Conservation (phyloP, 2,113 vertebrate genomes). For the Rhegmatorhina hoffmannsi region DNA sequence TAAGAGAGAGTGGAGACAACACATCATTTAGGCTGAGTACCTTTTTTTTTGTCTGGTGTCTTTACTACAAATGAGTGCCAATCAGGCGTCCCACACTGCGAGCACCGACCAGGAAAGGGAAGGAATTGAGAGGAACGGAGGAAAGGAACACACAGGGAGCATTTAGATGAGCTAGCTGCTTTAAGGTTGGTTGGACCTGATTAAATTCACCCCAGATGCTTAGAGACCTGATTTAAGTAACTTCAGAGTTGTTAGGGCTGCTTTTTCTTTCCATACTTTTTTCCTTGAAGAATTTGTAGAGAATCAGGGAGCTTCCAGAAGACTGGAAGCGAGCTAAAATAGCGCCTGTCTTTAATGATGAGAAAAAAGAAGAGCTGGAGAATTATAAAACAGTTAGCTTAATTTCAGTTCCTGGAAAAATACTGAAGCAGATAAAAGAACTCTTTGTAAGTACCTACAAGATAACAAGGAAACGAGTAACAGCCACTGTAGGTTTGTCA, state of each 20-base stretch:
- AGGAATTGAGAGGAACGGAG: background rate
- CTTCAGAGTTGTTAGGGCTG: conserved; percentile 32
- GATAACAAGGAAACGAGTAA: conserved; percentile 69
- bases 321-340: conserved; percentile 46
- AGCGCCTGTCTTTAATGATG: conserved; percentile 52
- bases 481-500: conserved; percentile 69
- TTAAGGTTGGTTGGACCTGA: conserved; percentile 59
- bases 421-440: conserved; percentile 68
- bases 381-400: conserved; percentile 71
- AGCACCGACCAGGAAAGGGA: background rate
- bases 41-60: background rate
- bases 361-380: conserved; percentile 60
- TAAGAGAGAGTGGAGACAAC: background rate
- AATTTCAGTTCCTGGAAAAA: conserved; percentile 72
- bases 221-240: conserved; percentile 61
- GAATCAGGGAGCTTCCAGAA: conserved; percentile 52
- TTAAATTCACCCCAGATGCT: conserved; percentile 66
- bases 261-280: background rate
- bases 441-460: conserved; percentile 71
- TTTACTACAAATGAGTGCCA: background rate
- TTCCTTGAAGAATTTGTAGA: background rate
- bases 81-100: conserved; percentile 18
- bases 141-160: conserved; percentile 47
- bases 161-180: conserved; percentile 62
- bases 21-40: background rate